These are phyloP conservation scores for Eulithis prunata DNA, from an alignment of 2,888 invertebrate species.

Conservation along the genomic window DNA sequence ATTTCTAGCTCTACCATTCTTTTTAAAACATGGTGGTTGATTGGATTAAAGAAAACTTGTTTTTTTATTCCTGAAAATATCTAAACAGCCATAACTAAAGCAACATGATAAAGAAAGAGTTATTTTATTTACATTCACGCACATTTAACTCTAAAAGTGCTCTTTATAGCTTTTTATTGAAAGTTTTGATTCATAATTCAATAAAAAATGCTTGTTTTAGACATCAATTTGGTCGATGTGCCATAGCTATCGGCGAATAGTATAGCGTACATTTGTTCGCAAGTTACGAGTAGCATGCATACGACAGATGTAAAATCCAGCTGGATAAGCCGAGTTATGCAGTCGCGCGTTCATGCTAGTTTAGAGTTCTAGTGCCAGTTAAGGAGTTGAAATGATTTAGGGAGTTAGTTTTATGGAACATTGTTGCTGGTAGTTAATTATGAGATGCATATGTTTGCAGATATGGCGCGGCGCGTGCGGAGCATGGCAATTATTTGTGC, in stretches of 20 bases:
- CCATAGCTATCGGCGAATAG: constrained; percentile 11
- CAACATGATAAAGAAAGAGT: too few species aligned
- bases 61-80: too few species aligned
- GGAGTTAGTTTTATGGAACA: constrained; percentile 32
- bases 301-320: constrained; percentile 37
- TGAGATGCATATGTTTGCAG: constrained; percentile 23
- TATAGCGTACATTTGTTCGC: constrained; percentile 31
- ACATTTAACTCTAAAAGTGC: too few species aligned
- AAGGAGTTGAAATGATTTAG: constrained; percentile 40
- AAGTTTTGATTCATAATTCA: too few species aligned
- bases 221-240: not conserved
- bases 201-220: not conserved
- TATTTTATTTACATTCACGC: too few species aligned
- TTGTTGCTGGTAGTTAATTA: constrained; percentile 35
- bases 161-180: too few species aligned
- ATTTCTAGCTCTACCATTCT: too few species aligned
- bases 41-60: too few species aligned
- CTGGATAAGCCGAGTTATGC: constrained; percentile 38
- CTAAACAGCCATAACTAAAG: too few species aligned
- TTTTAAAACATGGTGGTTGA: too few species aligned
- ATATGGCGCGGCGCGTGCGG: not conserved
- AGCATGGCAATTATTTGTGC: constrained; percentile 13
- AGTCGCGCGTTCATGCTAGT: constrained; percentile 35
- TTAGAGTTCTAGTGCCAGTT: constrained; percentile 32
- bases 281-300: constrained; percentile 34